Evolutionary conservation across 2,797 vertebrate genomes (phyloP).

Genomic region (Manis javanica): DNA sequence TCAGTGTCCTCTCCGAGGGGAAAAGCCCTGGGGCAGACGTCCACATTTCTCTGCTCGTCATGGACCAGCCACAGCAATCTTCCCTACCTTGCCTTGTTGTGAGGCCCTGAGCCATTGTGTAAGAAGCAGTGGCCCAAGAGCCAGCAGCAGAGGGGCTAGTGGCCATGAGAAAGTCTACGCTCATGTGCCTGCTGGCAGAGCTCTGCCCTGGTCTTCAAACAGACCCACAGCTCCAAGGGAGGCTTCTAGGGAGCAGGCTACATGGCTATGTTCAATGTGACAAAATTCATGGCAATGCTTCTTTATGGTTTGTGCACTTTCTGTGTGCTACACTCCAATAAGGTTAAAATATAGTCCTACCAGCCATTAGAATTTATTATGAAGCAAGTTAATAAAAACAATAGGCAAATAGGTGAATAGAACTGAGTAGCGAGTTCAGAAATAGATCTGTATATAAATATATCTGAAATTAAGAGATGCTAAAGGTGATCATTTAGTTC

Average conservation of each 20-base stretch:
- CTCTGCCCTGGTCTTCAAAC: neutral
- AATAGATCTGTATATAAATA: neutral
- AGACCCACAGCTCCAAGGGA: neutral
- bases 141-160: neutral
- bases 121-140: neutral
- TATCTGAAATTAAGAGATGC: neutral
- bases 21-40: neutral
- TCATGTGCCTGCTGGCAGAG: fast-evolving
- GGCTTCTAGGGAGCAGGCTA: neutral
- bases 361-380: neutral
- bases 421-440: neutral
- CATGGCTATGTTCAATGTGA: neutral
- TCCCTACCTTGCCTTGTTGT: neutral
- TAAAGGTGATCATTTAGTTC: neutral
- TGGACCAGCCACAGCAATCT: neutral
- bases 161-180: neutral
- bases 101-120: neutral
- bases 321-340: neutral
- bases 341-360: neutral
- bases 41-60: neutral
- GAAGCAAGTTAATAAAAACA: neutral
- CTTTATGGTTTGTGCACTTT: neutral
- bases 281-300: neutral
- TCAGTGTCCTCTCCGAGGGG: neutral
- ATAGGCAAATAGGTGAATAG: neutral